Percentiles rank a stretch among this genome's conserved stretches.
phyloP scores from a whole-genome alignment of 2,888 invertebrate species.

The Venustoraphidia nigricollis region DNA sequence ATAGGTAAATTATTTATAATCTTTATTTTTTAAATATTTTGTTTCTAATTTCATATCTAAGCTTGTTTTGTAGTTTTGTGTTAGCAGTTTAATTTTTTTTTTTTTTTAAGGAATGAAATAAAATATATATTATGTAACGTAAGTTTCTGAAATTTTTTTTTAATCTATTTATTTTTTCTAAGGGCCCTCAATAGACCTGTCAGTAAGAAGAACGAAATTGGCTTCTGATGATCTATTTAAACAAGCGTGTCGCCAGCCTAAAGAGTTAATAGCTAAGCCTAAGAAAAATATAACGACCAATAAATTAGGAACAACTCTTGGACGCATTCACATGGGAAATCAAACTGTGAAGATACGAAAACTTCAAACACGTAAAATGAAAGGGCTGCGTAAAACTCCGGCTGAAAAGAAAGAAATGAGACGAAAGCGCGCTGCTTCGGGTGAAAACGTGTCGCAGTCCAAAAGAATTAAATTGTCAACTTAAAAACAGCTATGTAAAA shows the following conservation, averaged over 20 bases:
- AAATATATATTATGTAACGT: too few species aligned
- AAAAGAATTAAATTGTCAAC: too few species aligned
- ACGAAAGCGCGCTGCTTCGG: conserved; percentile 14
- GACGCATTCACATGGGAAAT: conserved; percentile 83
- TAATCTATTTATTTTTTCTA: conserved; percentile 18
- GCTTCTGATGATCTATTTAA: conserved; percentile 83
- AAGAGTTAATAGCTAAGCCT: conserved; percentile 58
- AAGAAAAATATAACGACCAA: conserved; percentile 86
- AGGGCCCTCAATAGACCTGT: conserved; percentile 82
- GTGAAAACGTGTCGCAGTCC: too few species aligned
- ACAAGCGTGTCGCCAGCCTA: conserved; percentile 65
- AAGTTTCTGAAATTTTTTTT: neutral
- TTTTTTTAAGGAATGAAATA: too few species aligned
- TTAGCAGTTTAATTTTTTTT: too few species aligned
- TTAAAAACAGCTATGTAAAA: too few species aligned
- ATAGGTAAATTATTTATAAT: conserved; percentile 41
- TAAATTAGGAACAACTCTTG: conserved; percentile 75
- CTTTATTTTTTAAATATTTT: conserved; percentile 4
- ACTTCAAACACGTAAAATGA: conserved; percentile 83
- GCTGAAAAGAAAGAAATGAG: conserved; percentile 47
- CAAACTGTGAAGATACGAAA: conserved; percentile 56
- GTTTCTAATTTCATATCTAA: neutral
- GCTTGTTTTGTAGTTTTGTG: too few species aligned
- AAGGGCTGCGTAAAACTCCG: conserved; percentile 63
- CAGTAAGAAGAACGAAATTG: conserved; percentile 68